phyloP scores from a whole-genome alignment of 2,888 invertebrate species.

The Criorhina ranunculi region DNA sequence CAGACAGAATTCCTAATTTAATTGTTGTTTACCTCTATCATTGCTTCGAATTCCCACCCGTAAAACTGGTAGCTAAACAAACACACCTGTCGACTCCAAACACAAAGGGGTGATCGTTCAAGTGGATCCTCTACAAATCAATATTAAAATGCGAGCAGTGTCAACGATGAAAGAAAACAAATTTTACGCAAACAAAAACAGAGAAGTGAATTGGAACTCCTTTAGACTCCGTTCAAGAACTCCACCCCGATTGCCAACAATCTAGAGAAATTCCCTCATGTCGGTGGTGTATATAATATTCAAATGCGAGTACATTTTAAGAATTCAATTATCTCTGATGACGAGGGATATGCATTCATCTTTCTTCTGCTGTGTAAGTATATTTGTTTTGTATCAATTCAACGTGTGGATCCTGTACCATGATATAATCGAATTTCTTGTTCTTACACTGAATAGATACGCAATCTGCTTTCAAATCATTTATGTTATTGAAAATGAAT shows the following conservation, averaged over 20 bases:
- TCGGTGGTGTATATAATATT: slow-evolving; percentile 23
- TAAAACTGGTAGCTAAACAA: slow-evolving; percentile 30
- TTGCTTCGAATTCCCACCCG: slow-evolving; percentile 15
- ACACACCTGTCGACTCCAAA: slow-evolving; percentile 29
- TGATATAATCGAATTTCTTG: slow-evolving; percentile 1
- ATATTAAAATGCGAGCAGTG: slow-evolving; percentile 18
- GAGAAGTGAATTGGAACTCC: slow-evolving; percentile 18
- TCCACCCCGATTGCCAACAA: slow-evolving; percentile 10
- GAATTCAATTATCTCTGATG: slow-evolving; percentile 73
- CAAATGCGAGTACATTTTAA: slow-evolving; percentile 58
- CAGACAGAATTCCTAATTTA: neutral
- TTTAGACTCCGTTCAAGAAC: neutral
- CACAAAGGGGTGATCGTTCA: slow-evolving; percentile 9
- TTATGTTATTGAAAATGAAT: slow-evolving; percentile 55
- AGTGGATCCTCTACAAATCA: slow-evolving; percentile 37
- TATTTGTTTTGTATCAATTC: slow-evolving; percentile 2
- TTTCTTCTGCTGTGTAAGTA: too few species aligned
- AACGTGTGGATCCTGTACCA: slow-evolving; percentile 29
- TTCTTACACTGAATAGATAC: slow-evolving; percentile 34
- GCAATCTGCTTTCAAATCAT: slow-evolving; percentile 57
- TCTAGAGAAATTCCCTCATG: slow-evolving; percentile 6
- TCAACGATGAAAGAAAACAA: slow-evolving; percentile 43
- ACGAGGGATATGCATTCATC: slow-evolving; percentile 42
- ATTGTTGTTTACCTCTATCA: neutral
- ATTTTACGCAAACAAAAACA: slow-evolving; percentile 19